Base-by-base conservation (phyloP, 2,113 vertebrate species). In the Gymnobelideus leadbeateri region DNA sequence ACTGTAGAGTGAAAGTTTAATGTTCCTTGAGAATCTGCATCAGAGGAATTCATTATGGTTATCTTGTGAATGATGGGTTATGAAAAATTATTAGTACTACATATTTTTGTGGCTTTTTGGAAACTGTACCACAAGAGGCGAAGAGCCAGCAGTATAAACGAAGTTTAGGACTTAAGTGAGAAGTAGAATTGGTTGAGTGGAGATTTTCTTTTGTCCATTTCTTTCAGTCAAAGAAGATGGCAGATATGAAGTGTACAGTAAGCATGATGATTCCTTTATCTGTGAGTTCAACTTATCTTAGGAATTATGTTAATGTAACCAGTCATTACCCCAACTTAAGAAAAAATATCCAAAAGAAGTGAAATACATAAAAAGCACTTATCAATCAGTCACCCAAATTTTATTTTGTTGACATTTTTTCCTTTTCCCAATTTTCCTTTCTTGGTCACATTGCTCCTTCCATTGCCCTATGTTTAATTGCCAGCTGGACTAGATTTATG, bases 1-100 rank as follows among this genome's bases (percentile, higher is more conserved):
- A 92, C 95, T 97, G 96, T 89, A 96, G 92, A 95, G 93, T 96
- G 95, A 97, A 97, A 96, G 91, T 93, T 61, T 96, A 97, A 97
- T 96, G 95, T 97, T 97, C 95, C 89, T 61, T 94, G 93, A 93
- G 94, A 97, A 89, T 97, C 57, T 93, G 90, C 93, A 93, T 96
- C 91, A 95, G 94, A 94, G 31, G 68, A 96, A 96, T 96, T 96
- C 50, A 96, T 97, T 97, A 93, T 94, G 93, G 94, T 97, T 97
- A 95, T 97, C 95, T 97, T 93, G 95, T 90, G 97, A 97, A 96
- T 95, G 96, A 97, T 96, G 96, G 95, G 89, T 95, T 96, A 93
- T 95, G 54, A 97, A 95, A 97, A 97, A 92, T 95, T 94, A 93
- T 96, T 97, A 97, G 93, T 93, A 26, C 94, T 95, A 51, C 77